Conservation (phyloP, 2,888 invertebrate genomes). For the Bhutanitis thaidina region DNA sequence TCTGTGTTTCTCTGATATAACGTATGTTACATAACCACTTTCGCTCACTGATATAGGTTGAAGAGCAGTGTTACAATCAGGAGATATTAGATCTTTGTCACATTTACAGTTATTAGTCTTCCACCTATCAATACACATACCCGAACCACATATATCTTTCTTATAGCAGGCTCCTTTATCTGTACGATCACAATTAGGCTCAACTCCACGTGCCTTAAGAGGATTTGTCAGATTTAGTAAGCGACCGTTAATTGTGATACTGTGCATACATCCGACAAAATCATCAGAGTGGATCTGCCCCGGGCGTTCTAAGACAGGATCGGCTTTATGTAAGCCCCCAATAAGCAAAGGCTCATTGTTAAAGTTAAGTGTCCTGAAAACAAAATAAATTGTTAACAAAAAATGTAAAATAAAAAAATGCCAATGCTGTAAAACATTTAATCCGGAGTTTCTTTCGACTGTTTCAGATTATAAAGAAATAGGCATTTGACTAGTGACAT, state of each 20-base stretch:
- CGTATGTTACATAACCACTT: slow-evolving; percentile 88
- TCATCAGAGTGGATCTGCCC: slow-evolving; percentile 96
- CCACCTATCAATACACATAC: slow-evolving; percentile 92
- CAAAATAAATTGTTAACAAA: neutral
- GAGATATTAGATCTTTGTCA: slow-evolving; percentile 84
- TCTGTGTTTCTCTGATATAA: slow-evolving; percentile 90
- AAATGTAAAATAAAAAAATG: too few species aligned
- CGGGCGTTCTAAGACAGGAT: slow-evolving; percentile 92
- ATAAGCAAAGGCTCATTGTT: slow-evolving; percentile 92
- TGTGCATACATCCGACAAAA: slow-evolving; percentile 95
- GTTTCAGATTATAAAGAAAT: too few species aligned
- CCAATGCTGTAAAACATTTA: too few species aligned
- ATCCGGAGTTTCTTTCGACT: too few species aligned
- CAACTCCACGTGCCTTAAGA: slow-evolving; percentile 84
- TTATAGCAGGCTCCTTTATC: slow-evolving; percentile 83
- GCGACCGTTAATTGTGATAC: slow-evolving; percentile 92
- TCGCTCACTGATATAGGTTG: slow-evolving; percentile 89
- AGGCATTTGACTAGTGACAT: too few species aligned
- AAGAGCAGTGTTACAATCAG: slow-evolving; percentile 88
- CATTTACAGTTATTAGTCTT: slow-evolving; percentile 85
- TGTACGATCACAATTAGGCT: slow-evolving; percentile 87
- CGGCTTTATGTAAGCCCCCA: slow-evolving; percentile 91
- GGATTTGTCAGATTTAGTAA: slow-evolving; percentile 90
- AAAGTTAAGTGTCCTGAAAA: slow-evolving; percentile 92
- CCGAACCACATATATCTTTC: slow-evolving; percentile 77